Evolutionary conservation across 92 coral and sea anemone species (phyloP), one percentile per base, ranked within the genome.

Genomic region (Epizoanthus illoricatus): DNA sequence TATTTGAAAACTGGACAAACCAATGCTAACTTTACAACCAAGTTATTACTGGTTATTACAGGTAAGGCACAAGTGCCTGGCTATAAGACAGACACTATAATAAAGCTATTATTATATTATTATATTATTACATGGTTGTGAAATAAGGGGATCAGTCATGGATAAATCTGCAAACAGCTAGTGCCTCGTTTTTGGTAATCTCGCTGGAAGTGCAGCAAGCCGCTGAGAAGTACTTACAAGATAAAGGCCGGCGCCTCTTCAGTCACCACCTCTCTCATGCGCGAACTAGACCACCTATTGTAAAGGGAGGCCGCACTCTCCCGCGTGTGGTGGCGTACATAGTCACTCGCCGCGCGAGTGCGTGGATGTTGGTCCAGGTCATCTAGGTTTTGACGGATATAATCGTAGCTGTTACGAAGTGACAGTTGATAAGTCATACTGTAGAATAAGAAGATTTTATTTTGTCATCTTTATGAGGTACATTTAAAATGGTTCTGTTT

Each of bases 351-450:
- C 7, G 81, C 71, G 66, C 66, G 81, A 62, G 81, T 62, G 13
- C 71, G 70, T n/a, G 81, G 81, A 19, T 76, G 81, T 10, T 76
- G 71, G 54, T 76, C 81, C 21, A 76, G 60, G 12, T 76, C 81
- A 24, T 76, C 71, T 9, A 76, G 23, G 42, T 45, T 12, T 39
- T 76, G 69, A 19, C 81, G 81, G 24, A 76, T 62, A 41, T 61
- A 76, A 19, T 62, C 71, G 11, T 61, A 55, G 57, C 81, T 76
- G 15, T 57, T 76, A 61, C 81, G 70, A 58, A 78, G 24, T 21
- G 82, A 78, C 16, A 78, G 55, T 7, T 11, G 45, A 41, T 17
- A 61, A 9, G 82, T 43, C 82, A 78, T 78, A 21, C 47, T 42
- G 52, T 43, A 0, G 17, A 56, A 36, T 4, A 54, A 74, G 11